Evolutionary conservation across 1,140 invertebrate genomes (phyloP).

Genomic region (Caenorhabditis remanei): DNA sequence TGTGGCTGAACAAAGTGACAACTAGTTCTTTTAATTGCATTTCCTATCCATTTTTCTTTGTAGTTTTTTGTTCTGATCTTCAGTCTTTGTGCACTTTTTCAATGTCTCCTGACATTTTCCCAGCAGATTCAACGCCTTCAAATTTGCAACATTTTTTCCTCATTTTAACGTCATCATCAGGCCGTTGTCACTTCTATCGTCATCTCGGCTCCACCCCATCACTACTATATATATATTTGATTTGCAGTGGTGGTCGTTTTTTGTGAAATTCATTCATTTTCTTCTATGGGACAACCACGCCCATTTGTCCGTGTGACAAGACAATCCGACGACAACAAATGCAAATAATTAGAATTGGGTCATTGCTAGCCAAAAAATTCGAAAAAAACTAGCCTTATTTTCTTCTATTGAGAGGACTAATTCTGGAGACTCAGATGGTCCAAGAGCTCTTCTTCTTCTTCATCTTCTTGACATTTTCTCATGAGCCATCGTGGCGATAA

Average conservation of each 20-base stretch:
- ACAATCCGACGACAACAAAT: neutral
- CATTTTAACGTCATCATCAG: conserved; percentile 37
- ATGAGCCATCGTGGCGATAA: conserved; percentile 44
- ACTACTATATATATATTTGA: conserved; percentile 18
- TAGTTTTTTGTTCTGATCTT: conserved; percentile 28
- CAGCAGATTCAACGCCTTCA: neutral
- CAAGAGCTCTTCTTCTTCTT: too few relatives aligned
- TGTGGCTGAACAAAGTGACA: neutral
- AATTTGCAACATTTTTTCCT: conserved; percentile 41
- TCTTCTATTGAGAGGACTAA: too few relatives aligned
- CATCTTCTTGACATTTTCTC: conserved; percentile 29
- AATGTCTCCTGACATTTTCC: neutral
- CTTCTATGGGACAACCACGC: neutral
- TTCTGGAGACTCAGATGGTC: conserved; percentile 33
- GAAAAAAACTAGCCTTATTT: too few relatives aligned
- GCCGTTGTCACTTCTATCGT: too few relatives aligned
- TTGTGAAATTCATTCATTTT: neutral
- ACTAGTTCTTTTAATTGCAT: conserved; percentile 5
- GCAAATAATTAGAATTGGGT: conserved; percentile 18
- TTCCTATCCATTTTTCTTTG: neutral
- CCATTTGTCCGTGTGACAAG: neutral
- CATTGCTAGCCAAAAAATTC: too few relatives aligned
- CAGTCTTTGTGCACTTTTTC: conserved; percentile 38
- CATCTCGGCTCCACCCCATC: too few relatives aligned
- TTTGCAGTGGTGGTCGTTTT: neutral